Evolutionary conservation across 2,113 vertebrate species (phyloP).

Genomic region (Trematocara marginatum): DNA sequence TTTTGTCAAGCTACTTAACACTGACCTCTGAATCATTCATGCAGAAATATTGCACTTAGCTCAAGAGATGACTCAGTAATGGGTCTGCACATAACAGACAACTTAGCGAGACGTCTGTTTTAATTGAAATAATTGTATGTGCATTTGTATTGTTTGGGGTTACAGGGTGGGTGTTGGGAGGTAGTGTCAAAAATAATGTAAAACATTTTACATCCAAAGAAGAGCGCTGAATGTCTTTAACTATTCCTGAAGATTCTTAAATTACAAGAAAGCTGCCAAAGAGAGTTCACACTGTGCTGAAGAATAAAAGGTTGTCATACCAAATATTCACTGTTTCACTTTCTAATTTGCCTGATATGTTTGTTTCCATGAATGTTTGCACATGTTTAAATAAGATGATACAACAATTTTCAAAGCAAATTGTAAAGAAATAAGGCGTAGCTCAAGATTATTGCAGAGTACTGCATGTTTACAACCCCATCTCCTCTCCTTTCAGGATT

Average conservation of each 20-base stretch:
- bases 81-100: neutral
- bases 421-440: neutral
- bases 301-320: neutral
- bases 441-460: neutral
- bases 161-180: neutral
- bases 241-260: neutral
- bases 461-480: neutral
- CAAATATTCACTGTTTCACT: neutral
- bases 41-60: neutral
- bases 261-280: neutral
- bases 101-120: neutral
- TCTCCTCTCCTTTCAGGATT: neutral
- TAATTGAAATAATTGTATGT: neutral
- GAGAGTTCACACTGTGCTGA: neutral
- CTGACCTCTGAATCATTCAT: neutral
- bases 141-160: neutral
- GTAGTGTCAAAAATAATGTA: neutral
- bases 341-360: neutral
- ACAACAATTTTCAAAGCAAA: neutral
- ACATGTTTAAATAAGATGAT: neutral
- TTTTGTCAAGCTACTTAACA: neutral
- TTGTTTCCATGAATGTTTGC: neutral
- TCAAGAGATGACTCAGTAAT: neutral
- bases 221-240: neutral
- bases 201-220: fast-evolving